A percentile compares a stretch with the other conserved stretches of the same genome.
phyloP scores from a whole-genome alignment of 2,888 invertebrate species.

The Halocaridina rubra region DNA sequence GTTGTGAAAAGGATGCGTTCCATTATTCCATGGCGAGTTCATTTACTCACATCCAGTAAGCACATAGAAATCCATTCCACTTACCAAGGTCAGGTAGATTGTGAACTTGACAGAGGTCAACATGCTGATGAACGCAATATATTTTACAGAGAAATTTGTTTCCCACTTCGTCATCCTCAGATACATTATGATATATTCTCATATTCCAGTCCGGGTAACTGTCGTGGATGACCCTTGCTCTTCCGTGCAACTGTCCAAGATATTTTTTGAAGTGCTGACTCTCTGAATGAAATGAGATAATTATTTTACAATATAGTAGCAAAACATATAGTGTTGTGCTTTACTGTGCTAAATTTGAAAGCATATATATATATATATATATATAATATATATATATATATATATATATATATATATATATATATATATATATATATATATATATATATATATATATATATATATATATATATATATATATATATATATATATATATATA shows the following conservation, averaged over 20 bases:
- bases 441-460: not conserved
- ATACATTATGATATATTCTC: constrained; percentile 51
- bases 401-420: not conserved
- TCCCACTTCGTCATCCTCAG: not conserved
- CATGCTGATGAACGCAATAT: constrained; percentile 29
- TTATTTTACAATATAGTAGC: too few species aligned
- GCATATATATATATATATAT: not conserved
- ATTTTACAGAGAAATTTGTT: constrained; percentile 28
- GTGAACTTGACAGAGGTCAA: constrained; percentile 50
- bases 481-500: not conserved
- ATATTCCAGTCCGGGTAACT: constrained; percentile 34
- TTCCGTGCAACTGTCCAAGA: not conserved
- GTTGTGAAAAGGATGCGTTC: too few species aligned
- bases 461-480: not conserved
- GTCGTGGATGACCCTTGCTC: not conserved
- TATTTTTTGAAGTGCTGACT: constrained; percentile 36
- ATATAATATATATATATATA: not conserved
- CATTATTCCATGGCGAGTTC: too few species aligned
- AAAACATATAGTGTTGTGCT: not conserved
- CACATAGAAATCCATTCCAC: constrained; percentile 11
- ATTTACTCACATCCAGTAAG: not conserved
- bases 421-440: not conserved
- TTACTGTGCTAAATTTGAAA: too few species aligned
- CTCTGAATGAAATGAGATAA: not conserved
- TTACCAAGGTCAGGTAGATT: constrained; percentile 41